Base-by-base conservation (phyloP, 2,797 vertebrate genomes). In the Cirrhinus mrigala region DNA sequence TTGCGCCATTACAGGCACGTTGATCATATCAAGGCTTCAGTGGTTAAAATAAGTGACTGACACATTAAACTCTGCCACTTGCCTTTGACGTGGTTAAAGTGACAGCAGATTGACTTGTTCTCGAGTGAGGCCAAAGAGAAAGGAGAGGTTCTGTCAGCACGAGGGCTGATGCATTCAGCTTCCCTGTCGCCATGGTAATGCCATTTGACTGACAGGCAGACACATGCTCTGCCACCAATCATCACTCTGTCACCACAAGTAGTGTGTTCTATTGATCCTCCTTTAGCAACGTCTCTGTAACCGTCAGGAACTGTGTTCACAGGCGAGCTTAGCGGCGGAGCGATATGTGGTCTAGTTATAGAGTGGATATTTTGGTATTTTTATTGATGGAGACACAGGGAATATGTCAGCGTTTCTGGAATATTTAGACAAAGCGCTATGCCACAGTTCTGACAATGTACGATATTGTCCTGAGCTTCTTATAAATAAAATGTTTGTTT, bases 131-230 rank as follows among this genome's bases (percentile, higher is more conserved):
- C 82, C 77, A 62, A 68, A 60, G 90, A 90, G 87, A 92, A 88
- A 83, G 76, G 89, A 92, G 90, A 88, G 92, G 91, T 92, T 86
- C 89, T 91, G 91, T 88, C 88, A 90, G 89, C 90, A 89, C 86
- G 91, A 88, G 82, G 87, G 68, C 90, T 91, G 87, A 91, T 93
- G 92, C 88, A 84, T 89, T 88, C 89, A 90, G 90, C 90, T 88
- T 90, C 90, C 54, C 82, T 89, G 81, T 88, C 85, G 93, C 92
- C 89, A 56, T 87, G 84, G 92, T 91, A 91, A 93, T 88, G 2
- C 18, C 37, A 22, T 90, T 71, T 94, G 93, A 95, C 87, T 93
- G 93, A 94, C 93, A 92, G 91, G 79, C 85, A 88, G 88, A 89
- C 91, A 89, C 89, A 88, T 91, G 90, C 69, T 62, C 85, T 93